These are phyloP conservation scores for Achroia grisella DNA, from an alignment of 1,140 invertebrate species.

Conservation along the genomic window DNA sequence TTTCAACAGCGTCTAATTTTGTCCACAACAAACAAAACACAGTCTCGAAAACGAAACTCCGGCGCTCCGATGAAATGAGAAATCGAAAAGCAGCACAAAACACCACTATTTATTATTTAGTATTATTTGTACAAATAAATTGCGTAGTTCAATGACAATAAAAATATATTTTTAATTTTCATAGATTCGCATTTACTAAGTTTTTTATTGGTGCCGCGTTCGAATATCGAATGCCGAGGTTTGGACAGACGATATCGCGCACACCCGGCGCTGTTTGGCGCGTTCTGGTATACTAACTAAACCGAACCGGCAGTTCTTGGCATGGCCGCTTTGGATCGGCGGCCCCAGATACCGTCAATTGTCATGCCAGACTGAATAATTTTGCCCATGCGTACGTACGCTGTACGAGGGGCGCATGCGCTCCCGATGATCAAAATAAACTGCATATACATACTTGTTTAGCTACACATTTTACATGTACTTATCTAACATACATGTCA, in stretches of 20 bases:
- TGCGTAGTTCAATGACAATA: no score
- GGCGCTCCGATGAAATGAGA: background rate
- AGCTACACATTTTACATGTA: background rate
- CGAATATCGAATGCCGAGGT: slow-evolving; percentile 6
- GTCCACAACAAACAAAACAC: no score
- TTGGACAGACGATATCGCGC: slow-evolving; percentile 12
- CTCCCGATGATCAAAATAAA: slow-evolving; percentile 12
- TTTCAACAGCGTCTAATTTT: no score
- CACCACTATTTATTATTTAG: background rate
- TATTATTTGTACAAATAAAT: background rate
- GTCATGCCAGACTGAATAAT: slow-evolving; percentile 13
- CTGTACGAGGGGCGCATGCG: slow-evolving; percentile 17
- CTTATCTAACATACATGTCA: no score
- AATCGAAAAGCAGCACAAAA: background rate
- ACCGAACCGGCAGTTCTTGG: slow-evolving; percentile 1
- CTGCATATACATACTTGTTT: background rate
- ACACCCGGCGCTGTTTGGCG: slow-evolving; percentile 14
- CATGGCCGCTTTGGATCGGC: slow-evolving; percentile 8
- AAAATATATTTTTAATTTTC: no score
- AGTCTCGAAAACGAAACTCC: no score
- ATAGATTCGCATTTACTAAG: background rate
- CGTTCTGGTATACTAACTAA: slow-evolving; percentile 10
- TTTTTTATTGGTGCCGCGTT: slow-evolving; percentile 6
- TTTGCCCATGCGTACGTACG: slow-evolving; percentile 12
- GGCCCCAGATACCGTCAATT: slow-evolving; percentile 7